phyloP scores from a whole-genome alignment of 2,888 invertebrate species.

The Cataglyphis rosenhaueri region DNA sequence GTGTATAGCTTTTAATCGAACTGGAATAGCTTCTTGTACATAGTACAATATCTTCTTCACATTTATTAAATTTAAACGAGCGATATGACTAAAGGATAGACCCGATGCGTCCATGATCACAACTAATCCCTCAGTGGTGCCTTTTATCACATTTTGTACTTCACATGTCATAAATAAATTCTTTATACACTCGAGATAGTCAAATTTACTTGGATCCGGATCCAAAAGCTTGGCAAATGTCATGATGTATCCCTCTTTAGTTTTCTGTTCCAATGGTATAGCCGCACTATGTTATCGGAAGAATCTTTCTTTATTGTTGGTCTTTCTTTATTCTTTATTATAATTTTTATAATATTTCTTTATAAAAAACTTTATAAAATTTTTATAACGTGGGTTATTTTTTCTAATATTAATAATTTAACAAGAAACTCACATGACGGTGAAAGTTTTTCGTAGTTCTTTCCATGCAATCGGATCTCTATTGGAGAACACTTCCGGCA shows the following conservation, averaged over 20 bases:
- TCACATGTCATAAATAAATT: constrained; percentile 88
- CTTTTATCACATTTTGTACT: constrained; percentile 86
- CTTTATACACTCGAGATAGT: constrained; percentile 86
- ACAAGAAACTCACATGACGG: constrained; percentile 85
- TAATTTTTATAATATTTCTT: not conserved
- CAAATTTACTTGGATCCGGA: constrained; percentile 87
- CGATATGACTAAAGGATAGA: constrained; percentile 88
- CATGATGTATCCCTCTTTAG: constrained; percentile 87
- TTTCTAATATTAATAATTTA: not conserved
- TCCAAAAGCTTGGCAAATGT: constrained; percentile 87
- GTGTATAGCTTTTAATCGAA: constrained; percentile 89
- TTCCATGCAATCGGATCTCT: constrained; percentile 86
- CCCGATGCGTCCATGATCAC: constrained; percentile 89
- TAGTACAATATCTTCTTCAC: constrained; percentile 89
- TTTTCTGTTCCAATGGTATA: constrained; percentile 75
- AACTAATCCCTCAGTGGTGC: constrained; percentile 88
- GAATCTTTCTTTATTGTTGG: not conserved
- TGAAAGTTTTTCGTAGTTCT: constrained; percentile 85
- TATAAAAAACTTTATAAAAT: not conserved
- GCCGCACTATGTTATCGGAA: constrained; percentile 77
- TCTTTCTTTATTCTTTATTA: no score
- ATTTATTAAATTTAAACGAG: constrained; percentile 87
- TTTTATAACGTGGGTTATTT: not conserved
- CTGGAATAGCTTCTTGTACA: constrained; percentile 90
- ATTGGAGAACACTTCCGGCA: constrained; percentile 88